Evolutionary conservation across 2,113 vertebrate species (phyloP), one percentile per base, ranked within the genome.

Genomic region (western clawed frog (Xenopus tropicalis)): DNA sequence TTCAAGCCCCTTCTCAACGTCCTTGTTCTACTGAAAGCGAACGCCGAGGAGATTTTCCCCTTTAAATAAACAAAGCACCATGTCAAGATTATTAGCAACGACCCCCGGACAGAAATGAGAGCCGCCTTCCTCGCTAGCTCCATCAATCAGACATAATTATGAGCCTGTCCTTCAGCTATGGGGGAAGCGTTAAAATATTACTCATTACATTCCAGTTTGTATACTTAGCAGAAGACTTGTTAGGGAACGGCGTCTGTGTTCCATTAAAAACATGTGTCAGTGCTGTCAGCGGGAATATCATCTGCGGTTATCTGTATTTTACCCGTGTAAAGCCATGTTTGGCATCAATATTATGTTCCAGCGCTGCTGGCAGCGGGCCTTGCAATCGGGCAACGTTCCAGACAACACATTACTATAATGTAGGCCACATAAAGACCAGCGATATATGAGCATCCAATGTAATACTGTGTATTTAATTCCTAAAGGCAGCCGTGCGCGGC

Each of bases 211-310:
- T 63, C 14, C 29, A 56, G 66, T 69, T 56, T 69, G 59, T 56
- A 63, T 54, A 44, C 66, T 75, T 69, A 62, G 24, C 51, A 16
- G 13, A 52, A 23, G 66, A 75, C 52, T n/a, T 23, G 23, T 58
- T 24, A 21, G 16, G 66, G 22, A 20, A 73, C 12, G 17, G 44
- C 14, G 20, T 25, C 44, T 62, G 66, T 44, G 59, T 69, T 69
- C 44, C 58, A 76, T 63, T 76, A 69, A 63, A 76, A 76, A 76
- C 66, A 69, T 76, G 73, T 76, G 65, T 75, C 57, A 52, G 21
- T 23, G 46, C 57, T 75, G 72, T 75, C 72, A 75, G 67, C 63
- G 51, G 54, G 11, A 19, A 57, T 52, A 68, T 74, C 44, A 68
- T 74, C 57, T 68, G 43, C 16, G 24, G 58, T 75, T 62, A 37